phyloP scores from a whole-genome alignment of 2,113 vertebrate genomes.

The Mesitornis unicolor region DNA sequence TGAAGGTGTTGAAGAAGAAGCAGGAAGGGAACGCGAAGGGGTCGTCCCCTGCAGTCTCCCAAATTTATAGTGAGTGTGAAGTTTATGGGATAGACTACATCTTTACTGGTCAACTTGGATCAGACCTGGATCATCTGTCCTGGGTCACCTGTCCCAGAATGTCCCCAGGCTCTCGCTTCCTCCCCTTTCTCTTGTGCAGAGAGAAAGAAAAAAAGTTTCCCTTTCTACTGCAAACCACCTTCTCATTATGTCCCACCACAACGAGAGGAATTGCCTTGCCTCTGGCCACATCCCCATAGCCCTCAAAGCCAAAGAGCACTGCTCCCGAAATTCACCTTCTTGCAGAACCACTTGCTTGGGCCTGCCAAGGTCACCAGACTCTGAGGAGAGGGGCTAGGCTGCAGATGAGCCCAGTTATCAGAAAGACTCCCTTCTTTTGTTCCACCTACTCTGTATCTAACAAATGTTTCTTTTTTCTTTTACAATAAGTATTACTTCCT shows the following conservation, averaged over 20 bases:
- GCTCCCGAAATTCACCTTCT: background rate
- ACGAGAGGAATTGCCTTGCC: background rate
- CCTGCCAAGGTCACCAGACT: background rate
- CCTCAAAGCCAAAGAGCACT: background rate
- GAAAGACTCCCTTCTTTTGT: background rate
- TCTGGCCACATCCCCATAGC: background rate
- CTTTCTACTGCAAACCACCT: background rate
- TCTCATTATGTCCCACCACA: background rate
- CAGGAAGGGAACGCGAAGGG: too few relatives aligned
- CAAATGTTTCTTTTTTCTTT: background rate
- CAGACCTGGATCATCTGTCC: too few relatives aligned
- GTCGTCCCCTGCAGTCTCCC: too few relatives aligned
- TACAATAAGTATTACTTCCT: background rate
- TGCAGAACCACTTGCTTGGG: background rate
- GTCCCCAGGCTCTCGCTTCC: too few relatives aligned
- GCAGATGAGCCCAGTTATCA: background rate
- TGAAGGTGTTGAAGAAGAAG: too few relatives aligned
- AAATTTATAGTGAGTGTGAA: too few relatives aligned
- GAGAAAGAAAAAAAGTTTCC: too few relatives aligned
- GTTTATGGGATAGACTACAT: too few relatives aligned
- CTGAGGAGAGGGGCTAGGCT: background rate
- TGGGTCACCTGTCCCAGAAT: too few relatives aligned
- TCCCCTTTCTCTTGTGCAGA: too few relatives aligned
- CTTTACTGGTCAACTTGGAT: too few relatives aligned
- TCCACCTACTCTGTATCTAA: background rate